Conservation (phyloP, 23 tunicate genomes). For the Styela plicata region DNA sequence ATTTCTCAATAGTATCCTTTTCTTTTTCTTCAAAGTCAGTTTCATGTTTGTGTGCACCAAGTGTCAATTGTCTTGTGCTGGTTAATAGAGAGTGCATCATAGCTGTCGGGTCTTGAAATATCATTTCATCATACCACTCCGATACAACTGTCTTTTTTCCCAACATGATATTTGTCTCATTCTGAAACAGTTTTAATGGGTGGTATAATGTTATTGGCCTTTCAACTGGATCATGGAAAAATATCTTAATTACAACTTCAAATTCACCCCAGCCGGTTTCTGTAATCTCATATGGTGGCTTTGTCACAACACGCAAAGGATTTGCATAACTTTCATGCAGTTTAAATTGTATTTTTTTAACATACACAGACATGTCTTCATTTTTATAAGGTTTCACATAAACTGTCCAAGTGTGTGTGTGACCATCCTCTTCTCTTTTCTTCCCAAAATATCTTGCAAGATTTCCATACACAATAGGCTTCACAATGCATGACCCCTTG, state of each 20-base stretch:
- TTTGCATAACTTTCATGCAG: slow-evolving; percentile 91
- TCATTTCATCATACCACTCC: slow-evolving; percentile 92
- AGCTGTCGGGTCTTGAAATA: slow-evolving; percentile 85
- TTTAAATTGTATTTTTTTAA: slow-evolving; percentile 93
- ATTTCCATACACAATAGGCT: slow-evolving; percentile 96
- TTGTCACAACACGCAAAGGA: slow-evolving; percentile 80
- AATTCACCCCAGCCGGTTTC: slow-evolving; percentile 99
- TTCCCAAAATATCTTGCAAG: slow-evolving; percentile 75
- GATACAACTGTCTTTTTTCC: slow-evolving; percentile 68
- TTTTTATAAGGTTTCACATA: slow-evolving; percentile 85
- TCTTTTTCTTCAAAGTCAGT: slow-evolving; percentile 82
- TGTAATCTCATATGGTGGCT: slow-evolving; percentile 93
- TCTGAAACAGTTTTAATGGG: slow-evolving; percentile 68
- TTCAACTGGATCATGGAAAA: slow-evolving; percentile 79
- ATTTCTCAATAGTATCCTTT: slow-evolving; percentile 36
- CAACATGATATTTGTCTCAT: slow-evolving; percentile 56
- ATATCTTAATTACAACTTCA: slow-evolving; percentile 88
- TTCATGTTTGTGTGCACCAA: slow-evolving; percentile 88
- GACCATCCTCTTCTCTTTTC: slow-evolving; percentile 97
- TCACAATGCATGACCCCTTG: slow-evolving; percentile 80
- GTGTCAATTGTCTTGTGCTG: slow-evolving; percentile 56
- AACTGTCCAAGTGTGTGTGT: slow-evolving; percentile 95
- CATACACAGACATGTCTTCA: slow-evolving; percentile 94
- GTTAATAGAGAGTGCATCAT: slow-evolving; percentile 90
- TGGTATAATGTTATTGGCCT: slow-evolving; percentile 77